A percentile compares a stretch with the other conserved stretches of the same genome.
These are phyloP conservation scores for Trochalopteron elliotii DNA, from an alignment of 2,113 vertebrate genomes.

Conservation along the genomic window DNA sequence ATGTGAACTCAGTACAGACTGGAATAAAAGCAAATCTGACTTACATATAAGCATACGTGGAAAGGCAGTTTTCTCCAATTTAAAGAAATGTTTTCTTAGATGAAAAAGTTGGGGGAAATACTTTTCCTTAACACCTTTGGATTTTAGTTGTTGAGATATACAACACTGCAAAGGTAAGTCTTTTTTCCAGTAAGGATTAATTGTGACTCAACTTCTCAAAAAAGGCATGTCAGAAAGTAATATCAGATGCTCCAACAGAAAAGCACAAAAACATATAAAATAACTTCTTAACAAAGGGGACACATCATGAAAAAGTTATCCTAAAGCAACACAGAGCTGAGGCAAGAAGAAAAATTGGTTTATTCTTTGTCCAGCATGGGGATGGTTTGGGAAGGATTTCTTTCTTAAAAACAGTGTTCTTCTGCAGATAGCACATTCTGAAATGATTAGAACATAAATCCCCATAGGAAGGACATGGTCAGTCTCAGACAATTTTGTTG, in stretches of 20 bases:
- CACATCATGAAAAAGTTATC: neutral
- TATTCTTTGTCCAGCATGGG: neutral
- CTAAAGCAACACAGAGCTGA: neutral
- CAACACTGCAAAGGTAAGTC: neutral
- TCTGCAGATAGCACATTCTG: slow-evolving; percentile 8
- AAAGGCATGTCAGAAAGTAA: neutral
- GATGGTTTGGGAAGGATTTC: neutral
- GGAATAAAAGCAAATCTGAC: neutral
- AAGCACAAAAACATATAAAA: neutral
- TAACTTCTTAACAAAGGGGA: neutral
- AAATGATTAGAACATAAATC: slow-evolving; percentile 22
- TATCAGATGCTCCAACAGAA: neutral
- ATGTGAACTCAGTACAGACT: neutral
- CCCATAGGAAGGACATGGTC: slow-evolving; percentile 3
- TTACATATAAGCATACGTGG: neutral
- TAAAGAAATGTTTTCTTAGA: neutral
- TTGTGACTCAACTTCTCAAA: neutral
- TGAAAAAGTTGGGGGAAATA: neutral
- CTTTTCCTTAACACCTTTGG: neutral
- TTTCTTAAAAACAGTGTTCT: neutral
- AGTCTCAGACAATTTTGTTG: slow-evolving; percentile 47
- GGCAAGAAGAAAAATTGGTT: neutral
- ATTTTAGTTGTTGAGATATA: neutral
- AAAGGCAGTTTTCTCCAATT: neutral
- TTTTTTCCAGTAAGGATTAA: neutral